Evolutionary conservation across 2,888 invertebrate species (phyloP), one percentile per base, ranked within the genome.

Genomic region (Heteromyza rotundicornis): DNA sequence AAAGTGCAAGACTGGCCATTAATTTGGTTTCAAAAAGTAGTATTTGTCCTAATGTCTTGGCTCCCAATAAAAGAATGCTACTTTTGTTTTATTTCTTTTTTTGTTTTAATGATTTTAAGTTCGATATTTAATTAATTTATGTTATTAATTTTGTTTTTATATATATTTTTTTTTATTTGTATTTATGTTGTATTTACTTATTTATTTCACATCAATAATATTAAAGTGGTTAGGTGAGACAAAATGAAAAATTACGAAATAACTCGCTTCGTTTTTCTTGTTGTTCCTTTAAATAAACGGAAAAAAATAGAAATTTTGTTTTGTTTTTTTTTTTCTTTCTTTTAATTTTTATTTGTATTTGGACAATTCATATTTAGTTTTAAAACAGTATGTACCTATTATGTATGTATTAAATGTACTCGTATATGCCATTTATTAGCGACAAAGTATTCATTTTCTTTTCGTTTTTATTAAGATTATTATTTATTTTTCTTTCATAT

Each of bases 291-390:
- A 27, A 24, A 7, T 50, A 47, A 54, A 59, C 56, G 27, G 32
- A 51, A 59, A 35, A 61, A 19, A 59, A 16, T 10, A 22, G 54
- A 51, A 62, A 57, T 53, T 35, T 17, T 55, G 22, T 60, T 52
- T 62, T 55, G 5, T 57, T 44, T 59, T 62, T 20, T 63, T 36
- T 40, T 32, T 62, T 24, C 19, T 53, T 52, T 52, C 52, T 58
- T 61, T 54, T 63, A 51, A 19, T 62, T 5, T 55, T 23, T 47
- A 24, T 56, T 47, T 24, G 47, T 56, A 44, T 56, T 17, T 54
- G 36, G 36, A 59, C 17, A 52, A 55, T 64, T 57, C 36, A 60
- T 40, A 40, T 40, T 40, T 27, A 14, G 12, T 32, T n/a, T 40
- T 40, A 3, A 40, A 27, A 27, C 27, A 27, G 27, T 40, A n/a